Evolutionary conservation across 2,797 vertebrate genomes (phyloP).

Genomic region (Chiloscyllium punctatum): DNA sequence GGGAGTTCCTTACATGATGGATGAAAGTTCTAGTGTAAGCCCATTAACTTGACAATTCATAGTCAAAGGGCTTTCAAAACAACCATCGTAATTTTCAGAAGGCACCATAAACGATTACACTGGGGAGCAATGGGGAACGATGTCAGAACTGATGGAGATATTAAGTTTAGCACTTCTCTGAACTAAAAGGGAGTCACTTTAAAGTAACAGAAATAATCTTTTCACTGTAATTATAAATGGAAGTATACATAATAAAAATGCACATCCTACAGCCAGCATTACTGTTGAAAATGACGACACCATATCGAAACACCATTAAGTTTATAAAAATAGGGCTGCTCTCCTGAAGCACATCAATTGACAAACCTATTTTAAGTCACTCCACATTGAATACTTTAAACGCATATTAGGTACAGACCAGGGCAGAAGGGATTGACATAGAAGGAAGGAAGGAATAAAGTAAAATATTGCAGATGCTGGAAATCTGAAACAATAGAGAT

Average conservation of each 20-base stretch:
- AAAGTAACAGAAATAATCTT: not conserved
- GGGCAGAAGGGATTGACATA: not conserved
- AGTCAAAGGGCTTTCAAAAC: not conserved
- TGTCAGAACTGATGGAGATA: not conserved
- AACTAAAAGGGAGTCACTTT: too few species aligned
- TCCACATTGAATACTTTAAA: not conserved
- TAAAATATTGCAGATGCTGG: too few species aligned
- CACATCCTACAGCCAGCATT: not conserved
- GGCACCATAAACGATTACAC: not conserved
- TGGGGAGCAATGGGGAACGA: not conserved
- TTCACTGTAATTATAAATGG: not conserved
- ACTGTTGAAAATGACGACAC: not conserved
- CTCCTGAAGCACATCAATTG: not conserved
- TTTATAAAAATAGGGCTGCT: not conserved
- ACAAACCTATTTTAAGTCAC: not conserved
- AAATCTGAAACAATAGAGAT: too few species aligned
- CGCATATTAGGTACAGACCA: not conserved
- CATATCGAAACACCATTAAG: not conserved
- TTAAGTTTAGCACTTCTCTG: not conserved
- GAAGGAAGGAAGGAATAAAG: too few species aligned
- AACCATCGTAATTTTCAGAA: not conserved
- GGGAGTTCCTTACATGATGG: not conserved
- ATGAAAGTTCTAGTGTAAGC: not conserved
- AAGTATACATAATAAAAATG: too few species aligned
- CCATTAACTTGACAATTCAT: not conserved